A percentile compares a stretch with the other conserved stretches of the same genome.
These are phyloP conservation scores for Xenopus laevis DNA, from an alignment of 2,113 vertebrate species.

Conservation along the genomic window DNA sequence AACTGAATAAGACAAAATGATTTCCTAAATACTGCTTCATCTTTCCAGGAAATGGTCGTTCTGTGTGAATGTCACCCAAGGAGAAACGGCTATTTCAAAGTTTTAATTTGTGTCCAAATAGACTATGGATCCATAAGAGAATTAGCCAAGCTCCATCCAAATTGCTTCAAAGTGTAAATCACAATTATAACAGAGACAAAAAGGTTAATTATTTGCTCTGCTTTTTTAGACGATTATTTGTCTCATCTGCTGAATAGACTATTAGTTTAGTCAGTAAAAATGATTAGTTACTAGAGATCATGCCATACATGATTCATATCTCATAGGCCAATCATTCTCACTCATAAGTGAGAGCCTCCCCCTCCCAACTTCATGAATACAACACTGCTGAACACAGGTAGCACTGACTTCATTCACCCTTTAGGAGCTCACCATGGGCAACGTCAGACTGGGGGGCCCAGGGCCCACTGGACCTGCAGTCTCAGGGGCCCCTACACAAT, in stretches of 20 bases:
- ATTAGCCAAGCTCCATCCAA: neutral
- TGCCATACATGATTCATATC: neutral
- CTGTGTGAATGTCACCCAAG: neutral
- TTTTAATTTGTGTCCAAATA: neutral
- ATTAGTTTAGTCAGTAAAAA: neutral
- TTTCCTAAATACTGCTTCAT: conserved; percentile 1
- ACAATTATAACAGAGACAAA: neutral
- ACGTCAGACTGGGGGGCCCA: no score
- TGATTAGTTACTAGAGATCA: neutral
- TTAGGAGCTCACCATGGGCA: no score
- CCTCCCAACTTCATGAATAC: no score
- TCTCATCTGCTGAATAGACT: no score
- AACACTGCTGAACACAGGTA: no score
- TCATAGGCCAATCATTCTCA: neutral
- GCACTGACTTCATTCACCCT: no score
- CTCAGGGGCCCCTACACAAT: no score
- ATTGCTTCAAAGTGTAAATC: conserved; percentile 1
- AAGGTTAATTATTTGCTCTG: neutral
- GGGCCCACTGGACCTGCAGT: no score
- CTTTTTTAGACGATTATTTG: neutral
- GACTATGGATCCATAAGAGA: neutral
- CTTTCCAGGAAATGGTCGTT: neutral
- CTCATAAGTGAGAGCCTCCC: no score
- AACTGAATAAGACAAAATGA: conserved; percentile 1
- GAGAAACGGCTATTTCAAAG: neutral